Percentiles rank a stretch among this genome's conserved stretches.
These are phyloP conservation scores for Drosophila nannoptera DNA, from an alignment of 1,140 invertebrate genomes.

Conservation along the genomic window DNA sequence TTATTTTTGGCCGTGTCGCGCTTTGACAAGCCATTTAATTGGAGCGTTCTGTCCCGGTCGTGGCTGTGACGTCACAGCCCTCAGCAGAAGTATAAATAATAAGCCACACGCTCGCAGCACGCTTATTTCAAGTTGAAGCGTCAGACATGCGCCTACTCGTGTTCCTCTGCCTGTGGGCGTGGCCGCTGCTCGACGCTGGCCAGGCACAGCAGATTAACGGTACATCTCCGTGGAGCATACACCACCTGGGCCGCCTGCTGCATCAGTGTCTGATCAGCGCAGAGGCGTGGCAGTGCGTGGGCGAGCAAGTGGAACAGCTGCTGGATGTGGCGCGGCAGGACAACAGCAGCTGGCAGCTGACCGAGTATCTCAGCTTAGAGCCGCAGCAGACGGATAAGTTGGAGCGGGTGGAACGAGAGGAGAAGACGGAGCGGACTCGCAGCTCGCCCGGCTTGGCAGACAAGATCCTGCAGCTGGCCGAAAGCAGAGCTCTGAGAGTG, in stretches of 20 bases:
- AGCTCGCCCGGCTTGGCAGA: conserved; percentile 21
- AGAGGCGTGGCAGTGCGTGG: conserved; percentile 81
- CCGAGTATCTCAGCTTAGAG: conserved; percentile 81
- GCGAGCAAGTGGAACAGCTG: conserved; percentile 80
- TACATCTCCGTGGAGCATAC: conserved; percentile 41
- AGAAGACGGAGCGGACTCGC: conserved; percentile 1
- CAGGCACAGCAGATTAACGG: conserved; percentile 20
- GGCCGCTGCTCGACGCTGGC: conserved; percentile 19
- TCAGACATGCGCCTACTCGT: conserved; percentile 47
- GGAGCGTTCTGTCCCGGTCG: conserved; percentile 12
- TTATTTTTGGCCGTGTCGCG: conserved; percentile 43
- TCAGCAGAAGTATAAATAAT: conserved; percentile 5
- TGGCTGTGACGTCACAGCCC: conserved; percentile 28
- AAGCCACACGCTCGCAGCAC: conserved; percentile 10
- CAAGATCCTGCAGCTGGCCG: conserved; percentile 57
- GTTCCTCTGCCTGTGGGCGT: conserved; percentile 40
- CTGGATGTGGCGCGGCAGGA: conserved; percentile 81
- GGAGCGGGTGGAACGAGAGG: conserved; percentile 32
- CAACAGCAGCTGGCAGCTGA: conserved; percentile 81
- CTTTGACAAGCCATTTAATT: conserved; percentile 72
- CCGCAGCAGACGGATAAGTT: conserved; percentile 11
- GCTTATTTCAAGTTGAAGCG: conserved; percentile 58
- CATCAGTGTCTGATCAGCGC: conserved; percentile 76
- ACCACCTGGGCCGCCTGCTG: conserved; percentile 47
- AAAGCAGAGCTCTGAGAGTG: conserved; percentile 57